phyloP scores from a whole-genome alignment of 2,888 invertebrate species.

The Heteropelma amictum region DNA sequence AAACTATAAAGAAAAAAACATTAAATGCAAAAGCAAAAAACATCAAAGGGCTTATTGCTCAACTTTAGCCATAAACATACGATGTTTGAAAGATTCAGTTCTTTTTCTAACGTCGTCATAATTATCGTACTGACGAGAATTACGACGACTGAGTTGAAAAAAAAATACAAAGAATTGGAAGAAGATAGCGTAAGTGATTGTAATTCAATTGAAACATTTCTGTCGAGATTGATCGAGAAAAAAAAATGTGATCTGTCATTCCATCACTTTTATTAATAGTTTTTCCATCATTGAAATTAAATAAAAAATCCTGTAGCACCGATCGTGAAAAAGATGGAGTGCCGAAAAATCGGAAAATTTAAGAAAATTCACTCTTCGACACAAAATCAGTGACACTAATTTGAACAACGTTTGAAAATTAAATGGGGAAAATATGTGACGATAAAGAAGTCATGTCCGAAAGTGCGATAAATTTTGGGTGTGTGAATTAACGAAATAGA shows the following conservation, averaged over 20 bases:
- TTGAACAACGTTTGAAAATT: constrained; percentile 47
- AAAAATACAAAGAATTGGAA: constrained; percentile 22
- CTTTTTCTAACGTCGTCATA: constrained; percentile 32
- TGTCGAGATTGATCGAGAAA: too few relatives aligned
- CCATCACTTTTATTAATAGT: too few relatives aligned
- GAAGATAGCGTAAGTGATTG: too few relatives aligned
- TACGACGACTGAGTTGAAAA: constrained; percentile 38
- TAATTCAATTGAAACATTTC: too few relatives aligned
- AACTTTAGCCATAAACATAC: neutral
- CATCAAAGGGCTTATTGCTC: constrained; percentile 40
- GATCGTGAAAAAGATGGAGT: too few relatives aligned
- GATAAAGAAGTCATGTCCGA: constrained; percentile 29
- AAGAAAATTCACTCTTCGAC: too few relatives aligned
- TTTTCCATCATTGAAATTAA: too few relatives aligned
- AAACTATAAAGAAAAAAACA: constrained; percentile 35
- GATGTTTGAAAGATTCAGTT: constrained; percentile 38
- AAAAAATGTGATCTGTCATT: too few relatives aligned
- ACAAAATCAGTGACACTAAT: constrained; percentile 39
- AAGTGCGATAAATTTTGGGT: constrained; percentile 8
- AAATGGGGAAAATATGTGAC: constrained; percentile 58
- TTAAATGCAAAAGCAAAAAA: constrained; percentile 49
- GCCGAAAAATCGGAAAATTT: too few relatives aligned
- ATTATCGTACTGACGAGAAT: constrained; percentile 43
- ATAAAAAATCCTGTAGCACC: too few relatives aligned
- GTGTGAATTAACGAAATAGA: constrained; percentile 22